Evolutionary conservation across 2,113 vertebrate genomes (phyloP).

Genomic region (Bufo bufo): DNA sequence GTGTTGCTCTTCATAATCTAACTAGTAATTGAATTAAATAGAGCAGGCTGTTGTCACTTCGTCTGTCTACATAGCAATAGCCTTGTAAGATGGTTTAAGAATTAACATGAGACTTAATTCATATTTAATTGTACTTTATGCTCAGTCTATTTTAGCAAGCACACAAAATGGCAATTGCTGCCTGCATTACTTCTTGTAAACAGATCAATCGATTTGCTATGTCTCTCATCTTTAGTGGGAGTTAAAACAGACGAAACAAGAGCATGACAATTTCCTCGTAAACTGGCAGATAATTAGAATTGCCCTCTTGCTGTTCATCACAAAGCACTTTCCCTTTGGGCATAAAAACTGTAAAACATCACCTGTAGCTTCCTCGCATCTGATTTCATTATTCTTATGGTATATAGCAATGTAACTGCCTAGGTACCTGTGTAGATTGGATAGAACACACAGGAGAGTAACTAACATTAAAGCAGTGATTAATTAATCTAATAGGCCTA

Average conservation of each 20-base stretch:
- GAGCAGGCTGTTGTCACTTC: conserved; percentile 77
- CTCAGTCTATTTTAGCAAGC: conserved; percentile 41
- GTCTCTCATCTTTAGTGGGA: conserved; percentile 73
- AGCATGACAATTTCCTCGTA: conserved; percentile 80
- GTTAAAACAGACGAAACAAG: conserved; percentile 75
- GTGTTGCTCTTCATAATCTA: conserved; percentile 66
- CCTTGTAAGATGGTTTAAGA: conserved; percentile 63
- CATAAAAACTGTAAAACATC: conserved; percentile 85
- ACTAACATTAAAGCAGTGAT: neutral
- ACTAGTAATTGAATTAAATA: conserved; percentile 81
- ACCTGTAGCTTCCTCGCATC: conserved; percentile 84
- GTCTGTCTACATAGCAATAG: conserved; percentile 68
- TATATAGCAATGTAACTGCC: conserved; percentile 67
- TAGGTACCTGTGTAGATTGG: neutral
- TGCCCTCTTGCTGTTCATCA: conserved; percentile 95
- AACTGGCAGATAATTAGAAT: conserved; percentile 94
- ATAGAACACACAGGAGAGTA: neutral
- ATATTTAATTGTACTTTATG: conserved; percentile 55
- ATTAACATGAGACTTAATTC: conserved; percentile 55
- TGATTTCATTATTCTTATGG: conserved; percentile 90
- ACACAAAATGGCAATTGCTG: conserved; percentile 36
- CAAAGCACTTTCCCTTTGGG: conserved; percentile 85
- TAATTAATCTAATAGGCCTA: neutral
- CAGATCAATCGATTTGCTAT: conserved; percentile 72
- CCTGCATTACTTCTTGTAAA: conserved; percentile 65